phyloP scores from a whole-genome alignment of 2,113 vertebrate genomes.

The Hypocryptadius cinnamomeus region DNA sequence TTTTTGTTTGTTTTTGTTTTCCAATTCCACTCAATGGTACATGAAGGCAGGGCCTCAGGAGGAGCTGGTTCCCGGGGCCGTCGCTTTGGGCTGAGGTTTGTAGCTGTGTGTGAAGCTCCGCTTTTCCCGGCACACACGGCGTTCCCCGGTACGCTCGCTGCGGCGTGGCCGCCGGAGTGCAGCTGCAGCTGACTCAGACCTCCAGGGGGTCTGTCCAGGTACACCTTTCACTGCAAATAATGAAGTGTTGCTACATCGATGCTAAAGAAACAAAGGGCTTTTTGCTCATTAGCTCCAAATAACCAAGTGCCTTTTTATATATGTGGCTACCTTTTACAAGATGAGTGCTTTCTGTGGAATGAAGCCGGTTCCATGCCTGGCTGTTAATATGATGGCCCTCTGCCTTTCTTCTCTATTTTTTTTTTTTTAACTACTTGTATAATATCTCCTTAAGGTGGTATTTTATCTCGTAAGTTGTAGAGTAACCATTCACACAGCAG shows the following conservation, averaged over 20 bases:
- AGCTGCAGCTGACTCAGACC: neutral
- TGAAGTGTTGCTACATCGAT: conserved; percentile 17
- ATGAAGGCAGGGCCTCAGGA: conserved; percentile 58
- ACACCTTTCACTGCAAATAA: conserved; percentile 25
- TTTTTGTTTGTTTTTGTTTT: neutral
- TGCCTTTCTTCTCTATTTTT: conserved; percentile 18
- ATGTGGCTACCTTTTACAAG: conserved; percentile 26
- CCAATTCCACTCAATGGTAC: conserved; percentile 22
- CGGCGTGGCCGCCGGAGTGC: neutral
- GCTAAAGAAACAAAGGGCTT: conserved; percentile 50
- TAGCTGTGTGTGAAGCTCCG: neutral
- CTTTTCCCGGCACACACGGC: neutral
- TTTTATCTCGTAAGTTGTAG: conserved; percentile 54
- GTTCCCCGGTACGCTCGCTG: neutral
- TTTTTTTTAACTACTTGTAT: conserved; percentile 56
- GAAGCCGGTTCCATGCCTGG: neutral
- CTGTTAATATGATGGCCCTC: conserved; percentile 26
- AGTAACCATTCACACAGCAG: conserved; percentile 60
- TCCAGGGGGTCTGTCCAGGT: conserved; percentile 28
- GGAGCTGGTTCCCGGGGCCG: neutral
- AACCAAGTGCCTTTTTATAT: conserved; percentile 56
- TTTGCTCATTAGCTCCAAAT: neutral
- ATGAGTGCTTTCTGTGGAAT: conserved; percentile 28
- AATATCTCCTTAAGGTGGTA: conserved; percentile 60
- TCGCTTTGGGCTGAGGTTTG: conserved; percentile 16